Base-by-base conservation (phyloP, 1,140 invertebrate genomes). In the Cardiocondyla obscurior region DNA sequence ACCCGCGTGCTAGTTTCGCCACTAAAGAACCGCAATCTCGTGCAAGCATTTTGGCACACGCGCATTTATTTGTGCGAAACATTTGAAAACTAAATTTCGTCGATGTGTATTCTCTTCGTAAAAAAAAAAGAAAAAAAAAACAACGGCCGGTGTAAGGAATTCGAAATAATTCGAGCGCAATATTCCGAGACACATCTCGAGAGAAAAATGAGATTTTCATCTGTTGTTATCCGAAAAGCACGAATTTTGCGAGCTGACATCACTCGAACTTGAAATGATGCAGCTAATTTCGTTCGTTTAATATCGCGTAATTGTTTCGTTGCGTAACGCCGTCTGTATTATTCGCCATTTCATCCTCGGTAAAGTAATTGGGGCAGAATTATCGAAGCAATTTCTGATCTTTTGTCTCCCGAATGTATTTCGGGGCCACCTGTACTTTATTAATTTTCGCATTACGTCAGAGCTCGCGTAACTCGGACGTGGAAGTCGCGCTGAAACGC, bases 11-110 rank as follows among this genome's bases (percentile, higher is more conserved):
- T 79, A 28, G 62, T 67, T 53, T 69, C 74, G 60, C 46, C 60
- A 14, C n/a, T n/a, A 55, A 62, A 51, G 25, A 74, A 28, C 28
- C 57, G 39, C 57, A 14, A 36, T 30, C 33, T 28, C 74, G 46
- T 67, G 16, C 46, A 51, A 79, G 42, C 22, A 53, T 79, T 46
- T 79, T 79, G 74, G 60, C 74, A 77, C 74, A 77, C 22, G 53
- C 58, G 22, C 33, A 16, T 79, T 51, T 53, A 67, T 69, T 79
- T 55, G 36, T 67, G 39, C 46, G 22, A 22, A 44, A 10, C 19
- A 33, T 53, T 53, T 30, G 33, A 53, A 67, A 53, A 67, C 39
- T 51, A 16, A 79, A 79, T 55, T 25, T 53, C 65, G 33, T 36
- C 44, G 22, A 3, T 67, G 44, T 10, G 30, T 10, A 25, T 51